phyloP scores from a whole-genome alignment of 1,140 invertebrate genomes.

The Rhagoletis pomonella region DNA sequence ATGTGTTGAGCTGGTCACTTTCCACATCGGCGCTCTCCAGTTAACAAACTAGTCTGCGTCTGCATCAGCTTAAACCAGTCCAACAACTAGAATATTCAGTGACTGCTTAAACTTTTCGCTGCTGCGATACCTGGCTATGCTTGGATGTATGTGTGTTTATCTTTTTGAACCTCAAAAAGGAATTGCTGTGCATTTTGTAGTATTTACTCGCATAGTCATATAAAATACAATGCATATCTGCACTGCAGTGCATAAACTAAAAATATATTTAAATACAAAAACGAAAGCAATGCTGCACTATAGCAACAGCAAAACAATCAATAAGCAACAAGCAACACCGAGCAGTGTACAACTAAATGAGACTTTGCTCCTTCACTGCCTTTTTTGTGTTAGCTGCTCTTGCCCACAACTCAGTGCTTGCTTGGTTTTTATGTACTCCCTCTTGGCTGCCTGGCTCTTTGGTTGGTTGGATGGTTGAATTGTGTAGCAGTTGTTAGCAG shows the following conservation, averaged over 20 bases:
- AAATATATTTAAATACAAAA: not conserved
- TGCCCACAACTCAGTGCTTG: not conserved
- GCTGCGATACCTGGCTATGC: too few relatives aligned
- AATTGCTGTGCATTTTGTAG: slow-evolving; percentile 2
- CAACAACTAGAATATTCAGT: too few relatives aligned
- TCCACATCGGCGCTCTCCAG: too few relatives aligned
- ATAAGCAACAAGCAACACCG: not conserved
- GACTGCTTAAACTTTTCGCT: too few relatives aligned
- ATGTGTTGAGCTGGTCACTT: too few relatives aligned
- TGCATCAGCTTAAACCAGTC: too few relatives aligned
- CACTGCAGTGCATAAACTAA: slow-evolving; percentile 38
- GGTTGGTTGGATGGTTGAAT: too few relatives aligned
- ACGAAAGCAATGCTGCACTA: not conserved
- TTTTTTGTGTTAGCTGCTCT: too few relatives aligned
- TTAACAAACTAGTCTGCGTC: too few relatives aligned
- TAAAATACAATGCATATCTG: slow-evolving; percentile 14
- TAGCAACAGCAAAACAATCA: not conserved
- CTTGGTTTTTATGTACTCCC: not conserved
- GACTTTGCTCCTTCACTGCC: not conserved
- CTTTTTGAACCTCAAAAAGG: not conserved
- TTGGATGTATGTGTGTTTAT: not conserved
- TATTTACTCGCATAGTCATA: not conserved
- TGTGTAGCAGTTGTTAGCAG: too few relatives aligned
- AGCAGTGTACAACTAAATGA: not conserved
- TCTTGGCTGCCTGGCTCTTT: too few relatives aligned